Base-by-base conservation (phyloP, 2,888 invertebrate species). In the Dendrolimus pini region DNA sequence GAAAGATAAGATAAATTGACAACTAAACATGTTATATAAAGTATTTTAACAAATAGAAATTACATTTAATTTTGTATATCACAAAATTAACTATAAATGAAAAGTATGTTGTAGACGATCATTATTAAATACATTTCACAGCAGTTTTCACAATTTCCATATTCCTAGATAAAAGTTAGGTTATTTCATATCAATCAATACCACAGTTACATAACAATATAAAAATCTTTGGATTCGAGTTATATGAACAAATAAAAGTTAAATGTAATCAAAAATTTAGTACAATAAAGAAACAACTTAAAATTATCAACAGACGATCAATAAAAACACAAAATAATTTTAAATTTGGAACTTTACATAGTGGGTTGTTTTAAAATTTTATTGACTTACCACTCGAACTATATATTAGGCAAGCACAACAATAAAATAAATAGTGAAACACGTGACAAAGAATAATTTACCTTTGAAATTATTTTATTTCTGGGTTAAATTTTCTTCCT, bases 161-260 rank as follows among this genome's bases (percentile, higher is more conserved):
- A 6, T 30, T 6, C 6, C 6, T 30, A 30, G 6, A 30, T 30
- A 30, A 55, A 59, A 61, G 59, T 61, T 69, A 69, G 77, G 76
- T 78, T 79, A 74, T 60, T 60, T 63, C 55, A 61, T 64, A 73
- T 60, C 65, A 71, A 78, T 76, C 74, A 74, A 80, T 82, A 67
- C 57, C 63, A 61, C 59, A 70, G 79, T 84, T 84, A 84, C 83
- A 83, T 84, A 84, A 84, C 80, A 63, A 58, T 59, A 70, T 68
- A 57, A 59, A 12, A 18, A 41, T 52, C 47, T 53, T 12, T 41
- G 30, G 9, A 13, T 47, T 47, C 47, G 30, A 30, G 30, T 30
- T 30, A 30, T 30, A 30, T 30, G 30, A 30, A 30, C 6, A 30
- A 18, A 2, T 18, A 18, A 18, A 18, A 18, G 18, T 18, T 18